Base-by-base conservation (phyloP, 2,113 vertebrate species). In the Neofelis nebulosa region DNA sequence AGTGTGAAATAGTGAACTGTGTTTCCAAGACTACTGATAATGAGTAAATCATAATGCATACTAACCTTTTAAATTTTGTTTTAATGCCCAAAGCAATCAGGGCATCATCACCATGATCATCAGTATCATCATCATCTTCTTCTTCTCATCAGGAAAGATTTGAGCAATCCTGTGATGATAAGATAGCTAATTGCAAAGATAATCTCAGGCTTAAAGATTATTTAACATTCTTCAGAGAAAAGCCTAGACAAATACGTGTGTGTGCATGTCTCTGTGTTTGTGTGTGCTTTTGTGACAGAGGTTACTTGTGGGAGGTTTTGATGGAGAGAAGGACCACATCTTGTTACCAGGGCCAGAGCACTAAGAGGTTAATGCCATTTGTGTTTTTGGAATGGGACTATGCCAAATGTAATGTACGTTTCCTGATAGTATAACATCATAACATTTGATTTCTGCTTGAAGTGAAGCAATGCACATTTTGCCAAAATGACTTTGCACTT, bases 31-130 rank as follows among this genome's bases (percentile, higher is more conserved):
- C 83, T 38, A 21, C n/a, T 3, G 23, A 65, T 96, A 97, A 95
- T 95, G 38, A 96, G 89, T 74, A 92, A 88, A 97, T 96, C 89
- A 96, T 52, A 63, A 41, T 66, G 92, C 87, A 76, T 68, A 55
- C 81, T 92, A 66, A 69, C 88, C 92, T 96, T 86, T 87, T 71
- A 95, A 86, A 84, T 89, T 94, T 65, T 63, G 41, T 92, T 95
- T 98, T 91, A 96, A 92, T 97, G 79, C 50, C 66, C 78, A 48
- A 73, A 87, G 80, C 94, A 92, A 97, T 97, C 98, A 96, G 65
- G 45, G 33, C 27, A 31, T 69, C 89, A 21, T 73, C 87, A 29
- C 91, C 81, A 8, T 29, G 38, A 94, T 79, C 83, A 74, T 87
- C 93, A 76, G 18, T 18, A 71, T 13, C 92, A 92, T 65, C 89